phyloP scores from a whole-genome alignment of 2,797 vertebrate species.

The Pantherophis vulpinus region DNA sequence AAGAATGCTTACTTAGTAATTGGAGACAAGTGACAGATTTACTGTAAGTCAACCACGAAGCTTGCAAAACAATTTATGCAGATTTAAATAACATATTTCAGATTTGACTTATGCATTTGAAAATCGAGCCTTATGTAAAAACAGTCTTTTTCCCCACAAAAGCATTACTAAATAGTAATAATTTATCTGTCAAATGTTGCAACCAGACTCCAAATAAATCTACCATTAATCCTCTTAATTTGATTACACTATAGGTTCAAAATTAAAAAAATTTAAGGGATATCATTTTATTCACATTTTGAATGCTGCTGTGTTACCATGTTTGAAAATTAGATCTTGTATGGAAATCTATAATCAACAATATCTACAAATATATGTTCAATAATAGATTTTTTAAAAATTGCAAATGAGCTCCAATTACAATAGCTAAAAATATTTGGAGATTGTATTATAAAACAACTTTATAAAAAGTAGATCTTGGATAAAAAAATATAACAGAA shows the following conservation, averaged over 20 bases:
- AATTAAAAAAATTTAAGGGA: neutral
- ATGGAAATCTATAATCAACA: constrained; percentile 16
- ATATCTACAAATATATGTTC: neutral
- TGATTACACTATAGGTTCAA: neutral
- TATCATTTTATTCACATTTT: neutral
- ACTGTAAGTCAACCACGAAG: constrained; percentile 3
- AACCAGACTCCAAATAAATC: constrained; percentile 10
- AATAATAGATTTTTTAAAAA: constrained; percentile 3
- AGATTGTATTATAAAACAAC: neutral
- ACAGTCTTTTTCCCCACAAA: neutral
- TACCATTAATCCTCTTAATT: neutral
- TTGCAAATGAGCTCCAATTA: neutral
- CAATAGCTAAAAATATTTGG: neutral
- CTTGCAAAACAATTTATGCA: neutral
- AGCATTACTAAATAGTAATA: neutral
- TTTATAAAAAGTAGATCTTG: neutral
- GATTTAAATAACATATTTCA: neutral
- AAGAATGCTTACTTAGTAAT: constrained; percentile 19
- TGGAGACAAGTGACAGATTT: constrained; percentile 6
- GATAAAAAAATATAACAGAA: neutral
- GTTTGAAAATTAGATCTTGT: constrained; percentile 15
- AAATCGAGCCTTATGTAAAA: neutral
- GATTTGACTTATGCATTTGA: neutral
- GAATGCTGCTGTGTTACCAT: neutral
- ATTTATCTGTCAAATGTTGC: neutral